Conservation (phyloP, 2,797 vertebrate species). For the Ceryle rudis region DNA sequence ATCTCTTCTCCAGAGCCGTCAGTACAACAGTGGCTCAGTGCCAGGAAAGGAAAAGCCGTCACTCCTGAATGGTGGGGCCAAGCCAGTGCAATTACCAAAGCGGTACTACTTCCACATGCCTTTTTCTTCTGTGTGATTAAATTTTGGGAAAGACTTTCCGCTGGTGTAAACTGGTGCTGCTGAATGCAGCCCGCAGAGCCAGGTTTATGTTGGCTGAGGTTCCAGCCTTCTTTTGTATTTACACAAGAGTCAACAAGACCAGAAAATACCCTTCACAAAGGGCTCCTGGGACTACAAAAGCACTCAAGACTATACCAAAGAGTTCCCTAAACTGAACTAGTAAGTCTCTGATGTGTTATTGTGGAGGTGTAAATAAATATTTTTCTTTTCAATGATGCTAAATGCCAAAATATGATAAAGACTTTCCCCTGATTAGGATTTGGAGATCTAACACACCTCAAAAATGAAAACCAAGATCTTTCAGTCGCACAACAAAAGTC, state of each 20-base stretch:
- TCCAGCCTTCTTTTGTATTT: conserved; percentile 49
- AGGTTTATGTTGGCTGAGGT: conserved; percentile 52
- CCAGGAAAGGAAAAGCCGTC: conserved; percentile 27
- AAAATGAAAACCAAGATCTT: background rate
- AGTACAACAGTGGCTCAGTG: conserved; percentile 56
- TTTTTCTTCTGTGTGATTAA: background rate
- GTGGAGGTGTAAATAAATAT: background rate
- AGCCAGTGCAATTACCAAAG: background rate
- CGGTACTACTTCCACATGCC: background rate
- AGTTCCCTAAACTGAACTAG: background rate
- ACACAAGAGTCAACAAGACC: conserved; percentile 41
- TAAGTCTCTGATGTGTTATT: background rate
- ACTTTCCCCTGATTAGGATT: background rate
- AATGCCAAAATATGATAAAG: background rate
- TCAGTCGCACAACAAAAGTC: background rate
- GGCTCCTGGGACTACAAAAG: conserved; percentile 33
- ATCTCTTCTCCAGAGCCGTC: conserved; percentile 16
- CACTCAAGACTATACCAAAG: background rate
- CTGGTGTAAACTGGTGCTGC: conserved; percentile 2
- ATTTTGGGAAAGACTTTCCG: background rate
- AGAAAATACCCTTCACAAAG: conserved; percentile 27
- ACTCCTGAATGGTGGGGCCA: background rate
- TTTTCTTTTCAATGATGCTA: background rate
- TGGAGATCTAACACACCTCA: background rate
- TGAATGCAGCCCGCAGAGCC: conserved; percentile 13